Evolutionary conservation across 2,113 vertebrate genomes (phyloP).

Genomic region (Formicarius rufipectus): DNA sequence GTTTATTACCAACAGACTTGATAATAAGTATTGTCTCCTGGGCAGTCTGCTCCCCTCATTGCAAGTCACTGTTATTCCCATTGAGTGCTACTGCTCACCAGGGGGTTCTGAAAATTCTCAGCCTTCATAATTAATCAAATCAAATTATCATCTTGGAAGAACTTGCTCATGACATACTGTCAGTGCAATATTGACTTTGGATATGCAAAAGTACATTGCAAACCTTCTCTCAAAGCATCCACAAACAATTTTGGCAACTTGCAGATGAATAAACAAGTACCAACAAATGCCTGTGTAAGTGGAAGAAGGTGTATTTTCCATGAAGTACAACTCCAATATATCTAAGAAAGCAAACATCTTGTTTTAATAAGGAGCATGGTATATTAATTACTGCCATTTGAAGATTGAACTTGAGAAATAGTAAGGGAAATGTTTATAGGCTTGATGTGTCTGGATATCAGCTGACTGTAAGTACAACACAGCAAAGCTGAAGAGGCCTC

Average conservation of each 20-base stretch:
- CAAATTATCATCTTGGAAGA: slow-evolving; percentile 19
- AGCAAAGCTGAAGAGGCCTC: neutral
- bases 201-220: neutral
- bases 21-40: neutral
- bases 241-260: neutral
- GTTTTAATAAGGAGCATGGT: neutral
- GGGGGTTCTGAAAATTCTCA: neutral
- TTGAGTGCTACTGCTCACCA: neutral
- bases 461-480: neutral
- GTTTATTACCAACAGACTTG: neutral
- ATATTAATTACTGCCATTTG: neutral
- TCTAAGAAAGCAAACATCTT: neutral
- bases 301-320: neutral
- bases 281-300: neutral
- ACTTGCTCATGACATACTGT: slow-evolving; percentile 19
- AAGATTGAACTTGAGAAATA: neutral
- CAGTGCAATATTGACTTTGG: neutral
- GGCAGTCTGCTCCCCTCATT: neutral
- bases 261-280: neutral
- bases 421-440: neutral
- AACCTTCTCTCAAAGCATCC: neutral
- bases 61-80: neutral
- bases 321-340: neutral
- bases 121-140: slow-evolving; percentile 11
- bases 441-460: neutral